A percentile compares a stretch with the other conserved stretches of the same genome.
Conservation (phyloP, 1,140 invertebrate species). For the Acromyrmex heyeri region DNA sequence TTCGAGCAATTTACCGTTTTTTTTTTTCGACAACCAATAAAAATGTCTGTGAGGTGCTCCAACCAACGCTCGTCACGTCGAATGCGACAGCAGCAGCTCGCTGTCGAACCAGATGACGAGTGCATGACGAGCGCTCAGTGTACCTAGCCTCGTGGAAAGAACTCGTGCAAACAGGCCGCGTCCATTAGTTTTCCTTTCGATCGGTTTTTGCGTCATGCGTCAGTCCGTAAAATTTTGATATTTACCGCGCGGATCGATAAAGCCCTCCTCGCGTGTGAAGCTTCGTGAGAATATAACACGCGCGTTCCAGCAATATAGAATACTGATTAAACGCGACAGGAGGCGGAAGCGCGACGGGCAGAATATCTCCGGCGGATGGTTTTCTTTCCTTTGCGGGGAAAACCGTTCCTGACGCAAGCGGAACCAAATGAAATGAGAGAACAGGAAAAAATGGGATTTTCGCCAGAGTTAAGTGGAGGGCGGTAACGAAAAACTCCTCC, state of each 20-base stretch:
- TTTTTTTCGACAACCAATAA: constrained; percentile 3
- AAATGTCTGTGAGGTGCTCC: constrained; percentile 30
- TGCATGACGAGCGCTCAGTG: constrained; percentile 28
- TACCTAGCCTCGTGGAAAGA: constrained; percentile 18
- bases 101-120: constrained; percentile 55
- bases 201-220: constrained; percentile 53
- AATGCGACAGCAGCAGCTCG: constrained; percentile 43
- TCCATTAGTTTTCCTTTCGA: constrained; percentile 29
- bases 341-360: background rate
- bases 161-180: constrained; percentile 32
- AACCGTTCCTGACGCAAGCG: background rate
- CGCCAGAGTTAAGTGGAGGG: constrained; percentile 32
- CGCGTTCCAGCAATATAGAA: background rate
- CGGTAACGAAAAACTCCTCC: constrained; percentile 10
- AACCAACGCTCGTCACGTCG: constrained; percentile 34
- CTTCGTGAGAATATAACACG: background rate
- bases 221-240: constrained; percentile 47
- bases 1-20: constrained; percentile 19
- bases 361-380: constrained; percentile 1
- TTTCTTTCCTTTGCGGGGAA: background rate
- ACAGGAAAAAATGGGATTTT: background rate
- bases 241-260: constrained; percentile 57
- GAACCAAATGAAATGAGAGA: background rate
- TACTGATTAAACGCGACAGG: constrained; percentile 25
- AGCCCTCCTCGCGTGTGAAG: constrained; percentile 23